Evolutionary conservation across 2,888 invertebrate species (phyloP), one percentile per base, ranked within the genome.

Genomic region (Scotopteryx bipunctaria): DNA sequence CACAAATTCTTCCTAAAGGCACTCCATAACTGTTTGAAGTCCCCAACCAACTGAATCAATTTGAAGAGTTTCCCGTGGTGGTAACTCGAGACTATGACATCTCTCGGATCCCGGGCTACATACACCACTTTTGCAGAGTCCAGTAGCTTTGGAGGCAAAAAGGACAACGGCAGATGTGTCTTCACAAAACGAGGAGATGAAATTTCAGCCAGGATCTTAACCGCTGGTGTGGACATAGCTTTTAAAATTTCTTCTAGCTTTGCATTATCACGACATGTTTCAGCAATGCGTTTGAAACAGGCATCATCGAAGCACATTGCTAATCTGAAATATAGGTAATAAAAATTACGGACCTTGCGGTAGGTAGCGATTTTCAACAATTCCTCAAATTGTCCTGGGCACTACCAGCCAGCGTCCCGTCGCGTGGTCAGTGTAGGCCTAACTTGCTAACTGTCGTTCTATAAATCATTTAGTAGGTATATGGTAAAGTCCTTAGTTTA

Each of bases 61-160:
- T 36, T 93, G 50, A 92, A 60, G 19, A 66, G 25, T 87, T 8
- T 86, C 67, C 93, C 93, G 35, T 95, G 91, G 70, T 95, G 93
- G 71, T 93, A 96, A 71, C 91, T 94, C 0, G 96, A 96, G 0
- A 96, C 94, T 0, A 93, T 93, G 0, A 95, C 94, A 74, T 96
- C 96, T 78, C 95, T 94, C 0, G 96, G 95, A 81, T 96, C 95
- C 49, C 96, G 90, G 0, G 94, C 94, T 0, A 96, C 93, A 69
- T 96, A 96, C 40, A 96, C 91, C 1, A 95, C 81, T 92, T 94
- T 69, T 11, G 80, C 54, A 62, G 64, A 52, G 21, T 91, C 78
- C 58, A 93, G 71, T 2, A 93, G 73, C 57, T 87, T 81, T 1
- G 91, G 91, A 2, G 94, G 94, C 21, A 95, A 70, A 13, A 95